Percentiles rank a stretch among this genome's conserved stretches.
phyloP scores from a whole-genome alignment of 2,888 invertebrate genomes.

The Latheticus oryzae region DNA sequence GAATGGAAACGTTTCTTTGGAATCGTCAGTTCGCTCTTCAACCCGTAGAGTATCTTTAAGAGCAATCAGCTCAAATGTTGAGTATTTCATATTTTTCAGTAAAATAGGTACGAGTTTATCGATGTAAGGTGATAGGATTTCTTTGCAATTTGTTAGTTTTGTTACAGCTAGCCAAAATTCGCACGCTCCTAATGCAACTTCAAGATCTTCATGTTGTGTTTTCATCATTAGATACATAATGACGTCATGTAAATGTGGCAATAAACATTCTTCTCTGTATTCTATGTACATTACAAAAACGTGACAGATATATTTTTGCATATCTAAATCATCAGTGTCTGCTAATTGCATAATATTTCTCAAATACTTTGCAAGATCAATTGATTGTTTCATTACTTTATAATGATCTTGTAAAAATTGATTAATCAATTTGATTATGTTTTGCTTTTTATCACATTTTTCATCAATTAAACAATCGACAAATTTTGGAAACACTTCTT shows the following conservation, averaged over 20 bases:
- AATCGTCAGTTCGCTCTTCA: constrained; percentile 96
- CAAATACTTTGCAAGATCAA: constrained; percentile 67
- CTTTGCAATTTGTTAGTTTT: constrained; percentile 92
- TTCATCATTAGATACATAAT: constrained; percentile 97
- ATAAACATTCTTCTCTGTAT: constrained; percentile 85
- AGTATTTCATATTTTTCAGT: constrained; percentile 97
- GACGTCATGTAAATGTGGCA: constrained; percentile 96
- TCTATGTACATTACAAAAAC: constrained; percentile 96
- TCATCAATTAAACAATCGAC: constrained; percentile 54
- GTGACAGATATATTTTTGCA: constrained; percentile 97
- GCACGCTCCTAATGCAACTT: constrained; percentile 96
- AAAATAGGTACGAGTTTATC: constrained; percentile 89
- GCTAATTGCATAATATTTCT: constrained; percentile 92
- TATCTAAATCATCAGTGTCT: constrained; percentile 90
- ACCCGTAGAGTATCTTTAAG: constrained; percentile 95
- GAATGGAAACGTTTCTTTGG: constrained; percentile 98
- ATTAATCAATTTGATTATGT: constrained; percentile 59
- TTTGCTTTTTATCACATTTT: constrained; percentile 53
- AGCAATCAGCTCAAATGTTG: constrained; percentile 93
- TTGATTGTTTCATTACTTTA: constrained; percentile 57
- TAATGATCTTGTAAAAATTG: constrained; percentile 62
- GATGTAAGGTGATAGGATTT: constrained; percentile 87
- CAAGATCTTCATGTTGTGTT: constrained; percentile 91
- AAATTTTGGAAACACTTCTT: constrained; percentile 59
- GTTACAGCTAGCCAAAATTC: constrained; percentile 99